Percentiles rank a stretch among this genome's conserved stretches.
Conservation (phyloP, 2,888 invertebrate genomes). For the Suillia variegata region DNA sequence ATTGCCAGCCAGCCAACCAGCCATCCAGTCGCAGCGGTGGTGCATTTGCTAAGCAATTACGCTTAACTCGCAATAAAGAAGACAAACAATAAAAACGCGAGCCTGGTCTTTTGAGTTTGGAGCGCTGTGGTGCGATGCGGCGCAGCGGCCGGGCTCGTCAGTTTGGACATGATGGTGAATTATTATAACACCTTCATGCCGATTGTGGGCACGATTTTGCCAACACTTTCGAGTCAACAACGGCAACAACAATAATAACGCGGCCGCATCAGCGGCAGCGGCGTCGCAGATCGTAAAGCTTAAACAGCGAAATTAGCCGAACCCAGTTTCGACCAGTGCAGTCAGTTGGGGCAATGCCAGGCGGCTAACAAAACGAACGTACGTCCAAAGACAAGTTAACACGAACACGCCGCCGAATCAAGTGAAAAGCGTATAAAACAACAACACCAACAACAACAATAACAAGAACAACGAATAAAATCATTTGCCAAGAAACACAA, state of each 20-base stretch:
- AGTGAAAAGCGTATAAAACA: neutral
- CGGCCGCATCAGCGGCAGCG: constrained; percentile 3
- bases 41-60: constrained; percentile 53
- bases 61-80: constrained; percentile 56
- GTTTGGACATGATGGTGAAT: constrained; percentile 26
- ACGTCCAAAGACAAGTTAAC: neutral
- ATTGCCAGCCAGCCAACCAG: constrained; percentile 29
- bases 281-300: too few species aligned
- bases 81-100: constrained; percentile 55
- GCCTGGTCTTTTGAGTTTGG: constrained; percentile 29
- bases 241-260: neutral
- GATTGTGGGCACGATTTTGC: constrained; percentile 30
- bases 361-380: too few species aligned
- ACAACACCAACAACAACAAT: neutral
- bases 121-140: too few species aligned
- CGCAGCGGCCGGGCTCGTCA: neutral
- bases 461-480: neutral
- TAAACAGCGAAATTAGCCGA: neutral
- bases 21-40: constrained; percentile 50
- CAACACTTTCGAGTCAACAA: constrained; percentile 19
- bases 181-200: constrained; percentile 37
- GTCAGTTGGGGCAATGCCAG: neutral
- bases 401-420: neutral
- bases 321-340: too few species aligned
- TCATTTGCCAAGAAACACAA: neutral